Evolutionary conservation across 1,140 invertebrate genomes (phyloP).

Genomic region (Liolophura sinensis): DNA sequence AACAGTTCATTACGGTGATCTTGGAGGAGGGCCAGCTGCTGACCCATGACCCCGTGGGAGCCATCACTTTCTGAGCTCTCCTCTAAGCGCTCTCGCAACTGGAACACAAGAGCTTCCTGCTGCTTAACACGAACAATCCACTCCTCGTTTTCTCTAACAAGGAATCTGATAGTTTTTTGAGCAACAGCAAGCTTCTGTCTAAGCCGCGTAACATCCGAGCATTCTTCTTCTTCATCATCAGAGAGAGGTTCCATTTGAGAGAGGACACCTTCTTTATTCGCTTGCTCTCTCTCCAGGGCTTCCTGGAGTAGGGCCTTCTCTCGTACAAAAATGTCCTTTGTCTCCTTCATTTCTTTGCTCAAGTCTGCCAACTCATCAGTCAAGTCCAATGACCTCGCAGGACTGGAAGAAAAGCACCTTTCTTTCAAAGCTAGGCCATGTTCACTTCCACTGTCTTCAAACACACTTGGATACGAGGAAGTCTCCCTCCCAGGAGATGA

Average conservation of each 20-base stretch:
- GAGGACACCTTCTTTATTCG: conserved; percentile 7
- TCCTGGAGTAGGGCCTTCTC: conserved; percentile 44
- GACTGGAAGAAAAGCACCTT: too few relatives aligned
- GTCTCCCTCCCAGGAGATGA: too few relatives aligned
- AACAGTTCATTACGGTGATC: conserved; percentile 45
- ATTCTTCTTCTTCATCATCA: conserved; percentile 7
- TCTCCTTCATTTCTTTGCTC: conserved; percentile 36
- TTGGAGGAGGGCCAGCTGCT: conserved; percentile 43
- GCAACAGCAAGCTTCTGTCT: conserved; percentile 30
- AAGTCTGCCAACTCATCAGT: conserved; percentile 38
- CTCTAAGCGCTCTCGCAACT: conserved; percentile 27
- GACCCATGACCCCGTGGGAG: conserved; percentile 28
- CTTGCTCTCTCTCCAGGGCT: conserved; percentile 35
- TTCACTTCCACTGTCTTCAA: too few relatives aligned
- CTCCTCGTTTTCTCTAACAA: conserved; percentile 37
- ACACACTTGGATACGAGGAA: too few relatives aligned
- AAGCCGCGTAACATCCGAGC: conserved; percentile 22
- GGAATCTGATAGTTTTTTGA: conserved; percentile 35
- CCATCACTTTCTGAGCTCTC: conserved; percentile 15
- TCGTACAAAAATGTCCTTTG: conserved; percentile 42
- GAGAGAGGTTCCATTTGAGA: conserved; percentile 3
- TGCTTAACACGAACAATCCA: conserved; percentile 36
- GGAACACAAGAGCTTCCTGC: conserved; percentile 38
- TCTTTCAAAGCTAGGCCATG: too few relatives aligned
- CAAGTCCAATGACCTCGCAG: conserved; percentile 22